Conservation (phyloP, 2,888 invertebrate genomes). For the Caenorhabditis sp. region DNA sequence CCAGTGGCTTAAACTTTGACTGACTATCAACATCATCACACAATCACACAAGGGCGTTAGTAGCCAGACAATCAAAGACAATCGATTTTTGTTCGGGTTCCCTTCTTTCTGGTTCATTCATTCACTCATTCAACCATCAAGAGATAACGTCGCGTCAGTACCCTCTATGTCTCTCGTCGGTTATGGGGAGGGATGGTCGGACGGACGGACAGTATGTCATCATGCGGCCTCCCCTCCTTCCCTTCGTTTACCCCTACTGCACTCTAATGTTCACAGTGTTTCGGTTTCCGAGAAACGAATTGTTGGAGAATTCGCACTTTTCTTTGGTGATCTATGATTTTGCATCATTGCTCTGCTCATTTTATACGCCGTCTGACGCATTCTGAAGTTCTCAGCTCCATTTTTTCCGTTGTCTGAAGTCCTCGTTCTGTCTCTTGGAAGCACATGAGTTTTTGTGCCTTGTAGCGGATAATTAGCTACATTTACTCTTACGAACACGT, state of each 20-base stretch:
- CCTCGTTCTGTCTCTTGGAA: too few relatives aligned
- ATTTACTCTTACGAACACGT: too few relatives aligned
- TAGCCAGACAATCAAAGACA: not conserved
- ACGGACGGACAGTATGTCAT: conserved; percentile 41
- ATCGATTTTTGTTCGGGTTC: too few relatives aligned
- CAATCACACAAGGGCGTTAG: not conserved
- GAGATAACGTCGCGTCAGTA: conserved; percentile 33
- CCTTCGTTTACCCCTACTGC: too few relatives aligned
- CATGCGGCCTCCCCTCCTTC: conserved; percentile 25
- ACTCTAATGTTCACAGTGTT: conserved; percentile 36
- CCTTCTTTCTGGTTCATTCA: conserved; percentile 35
- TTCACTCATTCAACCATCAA: too few relatives aligned
- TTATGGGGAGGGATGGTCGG: conserved; percentile 15
- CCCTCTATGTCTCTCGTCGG: conserved; percentile 5
- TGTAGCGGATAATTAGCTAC: too few relatives aligned
- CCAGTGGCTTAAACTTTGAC: too few relatives aligned
- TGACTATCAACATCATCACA: conserved; percentile 21
- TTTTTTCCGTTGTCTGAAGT: not conserved
- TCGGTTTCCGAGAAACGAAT: too few relatives aligned
- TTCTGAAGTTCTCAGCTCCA: not conserved
- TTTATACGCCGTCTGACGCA: too few relatives aligned
- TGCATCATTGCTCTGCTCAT: not conserved
- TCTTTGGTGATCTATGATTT: not conserved
- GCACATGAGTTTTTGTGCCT: too few relatives aligned
- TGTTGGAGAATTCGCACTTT: not conserved